phyloP scores from a whole-genome alignment of 37 sponge, comb jelly and placozoan genomes.

The Petrosia ficiformis region DNA sequence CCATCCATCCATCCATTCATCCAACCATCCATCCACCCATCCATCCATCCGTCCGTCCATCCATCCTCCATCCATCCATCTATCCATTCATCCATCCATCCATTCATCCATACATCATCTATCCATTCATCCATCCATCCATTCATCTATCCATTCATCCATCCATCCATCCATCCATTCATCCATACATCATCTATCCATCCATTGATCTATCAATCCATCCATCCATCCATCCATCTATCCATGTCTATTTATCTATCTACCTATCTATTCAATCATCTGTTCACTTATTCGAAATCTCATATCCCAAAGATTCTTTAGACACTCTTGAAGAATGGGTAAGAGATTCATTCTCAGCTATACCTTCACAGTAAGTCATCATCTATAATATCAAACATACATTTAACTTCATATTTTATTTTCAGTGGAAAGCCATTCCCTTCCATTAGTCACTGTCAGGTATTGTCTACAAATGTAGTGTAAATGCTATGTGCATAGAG shows the following conservation, averaged over 20 bases:
- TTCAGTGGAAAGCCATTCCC: slow-evolving; percentile 27
- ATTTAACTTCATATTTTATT: background rate
- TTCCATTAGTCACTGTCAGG: slow-evolving; percentile 4
- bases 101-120: no score
- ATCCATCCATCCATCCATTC: background rate
- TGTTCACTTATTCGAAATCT: background rate
- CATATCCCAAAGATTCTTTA: slow-evolving; percentile 47
- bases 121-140: slow-evolving; percentile 1
- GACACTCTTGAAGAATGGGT: slow-evolving; percentile 50
- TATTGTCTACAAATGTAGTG: background rate
- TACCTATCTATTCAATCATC: background rate
- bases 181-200: background rate
- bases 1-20: background rate
- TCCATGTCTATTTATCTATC: background rate
- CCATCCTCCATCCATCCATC: background rate
- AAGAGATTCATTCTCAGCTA: slow-evolving; percentile 45
- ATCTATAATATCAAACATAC: background rate
- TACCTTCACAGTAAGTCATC: slow-evolving; percentile 45
- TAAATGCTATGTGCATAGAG: background rate
- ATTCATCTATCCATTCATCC: background rate
- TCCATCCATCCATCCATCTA: background rate
- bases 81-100: background rate
- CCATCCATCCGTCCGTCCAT: background rate
- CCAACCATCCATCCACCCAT: background rate
- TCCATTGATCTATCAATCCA: background rate